These are phyloP conservation scores for Dryoscopus gambensis DNA, from an alignment of 2,113 vertebrate genomes.

Conservation along the genomic window DNA sequence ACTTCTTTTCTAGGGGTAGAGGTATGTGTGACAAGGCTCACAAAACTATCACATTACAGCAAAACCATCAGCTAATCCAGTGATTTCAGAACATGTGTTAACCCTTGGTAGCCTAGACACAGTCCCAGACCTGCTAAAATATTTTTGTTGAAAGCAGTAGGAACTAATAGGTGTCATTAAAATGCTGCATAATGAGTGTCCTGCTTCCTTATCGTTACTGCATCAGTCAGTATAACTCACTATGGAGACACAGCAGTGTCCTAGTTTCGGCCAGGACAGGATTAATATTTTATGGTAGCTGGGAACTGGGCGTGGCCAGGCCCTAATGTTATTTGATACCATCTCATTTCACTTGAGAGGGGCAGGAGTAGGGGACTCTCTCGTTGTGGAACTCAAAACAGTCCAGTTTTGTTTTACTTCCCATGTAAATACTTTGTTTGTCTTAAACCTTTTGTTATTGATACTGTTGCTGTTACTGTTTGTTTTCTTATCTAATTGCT, in stretches of 20 bases:
- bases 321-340: background rate
- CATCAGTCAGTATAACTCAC: background rate
- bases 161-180: background rate
- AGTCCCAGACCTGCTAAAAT: background rate
- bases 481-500: background rate
- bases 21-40: background rate
- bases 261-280: background rate
- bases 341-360: background rate
- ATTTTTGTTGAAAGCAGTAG: background rate
- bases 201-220: background rate
- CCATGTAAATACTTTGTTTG: background rate
- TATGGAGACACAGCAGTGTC: background rate
- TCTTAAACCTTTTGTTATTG: background rate
- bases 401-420: background rate
- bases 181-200: background rate
- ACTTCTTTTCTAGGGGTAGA: background rate
- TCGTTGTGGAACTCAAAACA: background rate
- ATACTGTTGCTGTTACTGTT: background rate
- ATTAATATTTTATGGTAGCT: background rate
- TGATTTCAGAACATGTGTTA: background rate
- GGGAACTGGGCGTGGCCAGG: background rate
- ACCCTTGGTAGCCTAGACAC: background rate
- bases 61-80: background rate
- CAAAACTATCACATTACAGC: background rate
- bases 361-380: background rate